A percentile compares a stretch with the other conserved stretches of the same genome.
These are phyloP conservation scores for Lepidotrigona ventralis DNA, from an alignment of 1,140 invertebrate species.

Conservation along the genomic window DNA sequence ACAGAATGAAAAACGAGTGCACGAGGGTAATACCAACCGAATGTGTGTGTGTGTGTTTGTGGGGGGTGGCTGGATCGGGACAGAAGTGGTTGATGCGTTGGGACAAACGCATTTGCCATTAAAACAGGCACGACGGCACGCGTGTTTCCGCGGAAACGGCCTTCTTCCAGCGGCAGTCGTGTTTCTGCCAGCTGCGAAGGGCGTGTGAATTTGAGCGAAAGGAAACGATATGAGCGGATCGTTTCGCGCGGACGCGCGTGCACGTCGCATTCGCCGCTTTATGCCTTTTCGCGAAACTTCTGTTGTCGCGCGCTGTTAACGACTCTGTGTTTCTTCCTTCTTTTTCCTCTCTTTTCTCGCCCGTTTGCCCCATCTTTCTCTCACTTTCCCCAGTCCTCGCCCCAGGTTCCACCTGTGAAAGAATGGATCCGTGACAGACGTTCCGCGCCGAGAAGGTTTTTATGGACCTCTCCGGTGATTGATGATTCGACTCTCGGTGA, in stretches of 20 bases:
- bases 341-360: not conserved
- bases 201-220: conserved; percentile 45
- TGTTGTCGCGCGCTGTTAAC: conserved; percentile 11
- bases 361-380: not conserved
- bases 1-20: conserved; percentile 19
- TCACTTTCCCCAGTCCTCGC: too few species aligned
- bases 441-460: not conserved
- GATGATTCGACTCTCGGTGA: conserved; percentile 10
- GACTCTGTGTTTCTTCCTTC: not conserved
- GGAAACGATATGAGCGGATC: conserved; percentile 36
- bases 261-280: not conserved
- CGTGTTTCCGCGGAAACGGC: conserved; percentile 47
- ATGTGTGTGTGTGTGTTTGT: not conserved
- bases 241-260: not conserved
- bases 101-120: conserved; percentile 71
- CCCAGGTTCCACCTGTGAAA: not conserved
- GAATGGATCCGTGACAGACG: conserved; percentile 23
- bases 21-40: not conserved
- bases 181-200: conserved; percentile 4
- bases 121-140: conserved; percentile 64
- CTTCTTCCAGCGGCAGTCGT: conserved; percentile 38
- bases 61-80: conserved; percentile 51
- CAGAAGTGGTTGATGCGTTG: conserved; percentile 68
- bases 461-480: not conserved
- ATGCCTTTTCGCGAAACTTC: conserved; percentile 34